Evolutionary conservation across 2,888 invertebrate genomes (phyloP).

Genomic region (Rosalia funebris): DNA sequence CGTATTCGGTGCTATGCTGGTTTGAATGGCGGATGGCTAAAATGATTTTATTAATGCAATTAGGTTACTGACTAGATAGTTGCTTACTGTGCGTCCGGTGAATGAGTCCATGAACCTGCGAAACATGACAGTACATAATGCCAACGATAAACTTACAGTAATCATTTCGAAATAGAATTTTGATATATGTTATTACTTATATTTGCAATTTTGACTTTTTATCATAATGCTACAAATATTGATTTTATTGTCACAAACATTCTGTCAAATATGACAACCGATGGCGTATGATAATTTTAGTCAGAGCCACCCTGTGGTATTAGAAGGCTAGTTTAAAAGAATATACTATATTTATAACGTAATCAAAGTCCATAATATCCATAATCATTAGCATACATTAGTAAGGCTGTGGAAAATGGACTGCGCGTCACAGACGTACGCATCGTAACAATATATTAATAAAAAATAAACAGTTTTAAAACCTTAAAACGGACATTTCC

Average conservation of each 20-base stretch:
- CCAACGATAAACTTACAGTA: conserved; percentile 36
- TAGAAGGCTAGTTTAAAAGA: too few species aligned
- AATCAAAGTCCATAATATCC: too few species aligned
- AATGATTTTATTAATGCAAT: conserved; percentile 10
- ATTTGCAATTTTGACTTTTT: conserved; percentile 25
- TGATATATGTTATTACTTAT: conserved; percentile 13
- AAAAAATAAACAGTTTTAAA: too few species aligned
- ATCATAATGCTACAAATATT: conserved; percentile 23
- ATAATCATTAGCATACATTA: too few species aligned
- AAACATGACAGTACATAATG: conserved; percentile 38
- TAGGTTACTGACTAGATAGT: background rate
- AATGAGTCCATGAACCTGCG: conserved; percentile 36
- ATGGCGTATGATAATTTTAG: background rate
- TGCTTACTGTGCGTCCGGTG: conserved; percentile 34
- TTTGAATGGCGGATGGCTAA: conserved; percentile 24
- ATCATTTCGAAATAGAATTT: conserved; percentile 33
- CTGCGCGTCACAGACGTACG: too few species aligned
- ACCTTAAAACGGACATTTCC: too few species aligned
- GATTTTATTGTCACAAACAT: conserved; percentile 21
- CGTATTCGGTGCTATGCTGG: conserved; percentile 27
- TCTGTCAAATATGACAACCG: conserved; percentile 10
- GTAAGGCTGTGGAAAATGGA: too few species aligned
- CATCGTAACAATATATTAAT: too few species aligned
- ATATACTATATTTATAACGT: too few species aligned
- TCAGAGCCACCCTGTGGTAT: conserved; percentile 14